Conservation (phyloP, 2,797 vertebrate species). For the Momotus momota region DNA sequence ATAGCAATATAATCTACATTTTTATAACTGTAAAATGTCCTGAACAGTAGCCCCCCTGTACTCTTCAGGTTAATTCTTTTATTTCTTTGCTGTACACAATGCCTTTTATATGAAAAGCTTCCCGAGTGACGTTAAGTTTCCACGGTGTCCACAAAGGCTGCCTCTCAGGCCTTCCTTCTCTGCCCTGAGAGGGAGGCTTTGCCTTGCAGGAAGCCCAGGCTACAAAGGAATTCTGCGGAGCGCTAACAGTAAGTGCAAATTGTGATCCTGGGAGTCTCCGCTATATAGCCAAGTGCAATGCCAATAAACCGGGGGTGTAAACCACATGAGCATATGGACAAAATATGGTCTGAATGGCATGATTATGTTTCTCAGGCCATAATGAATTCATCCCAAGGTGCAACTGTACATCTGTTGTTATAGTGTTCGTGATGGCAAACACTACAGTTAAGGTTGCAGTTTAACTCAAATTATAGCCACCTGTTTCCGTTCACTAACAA, state of each 20-base stretch:
- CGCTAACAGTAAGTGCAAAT: slow-evolving; percentile 67
- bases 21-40: slow-evolving; percentile 72
- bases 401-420: slow-evolving; percentile 74
- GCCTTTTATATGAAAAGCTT: neutral
- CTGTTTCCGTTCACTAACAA: slow-evolving; percentile 55
- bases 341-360: slow-evolving; percentile 76
- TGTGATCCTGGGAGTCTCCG: slow-evolving; percentile 69
- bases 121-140: neutral
- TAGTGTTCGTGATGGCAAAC: slow-evolving; percentile 54
- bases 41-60: slow-evolving; percentile 38
- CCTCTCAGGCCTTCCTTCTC: neutral
- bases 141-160: neutral
- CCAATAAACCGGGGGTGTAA: slow-evolving; percentile 73
- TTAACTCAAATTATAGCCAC: slow-evolving; percentile 61
- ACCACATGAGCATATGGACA: slow-evolving; percentile 75
- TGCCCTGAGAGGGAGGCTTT: neutral
- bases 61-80: slow-evolving; percentile 53
- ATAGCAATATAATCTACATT: slow-evolving; percentile 70
- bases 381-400: slow-evolving; percentile 77
- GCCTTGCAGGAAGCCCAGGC: neutral
- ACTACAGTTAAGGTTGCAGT: slow-evolving; percentile 59
- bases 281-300: slow-evolving; percentile 61
- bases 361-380: slow-evolving; percentile 70
- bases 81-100: neutral
- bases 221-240: slow-evolving; percentile 42